Base-by-base conservation (phyloP, 1,140 invertebrate species). In the Drosophila funebris region DNA sequence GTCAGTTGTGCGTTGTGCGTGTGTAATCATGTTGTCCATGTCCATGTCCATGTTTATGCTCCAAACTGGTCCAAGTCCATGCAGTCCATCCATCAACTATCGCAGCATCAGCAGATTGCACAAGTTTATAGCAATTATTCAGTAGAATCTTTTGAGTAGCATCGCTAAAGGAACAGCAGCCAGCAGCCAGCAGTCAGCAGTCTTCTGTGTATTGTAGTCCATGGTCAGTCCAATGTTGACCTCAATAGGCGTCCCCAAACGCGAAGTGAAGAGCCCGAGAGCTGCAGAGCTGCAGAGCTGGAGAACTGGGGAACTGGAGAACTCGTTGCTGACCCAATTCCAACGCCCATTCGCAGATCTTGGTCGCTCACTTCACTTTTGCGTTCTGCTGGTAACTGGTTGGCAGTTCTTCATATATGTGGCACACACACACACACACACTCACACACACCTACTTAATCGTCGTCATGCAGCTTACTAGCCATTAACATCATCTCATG, bases 71-170 rank as follows among this genome's bases (percentile, higher is more conserved):
- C 33, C 56, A 60, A 33, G 53, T 62, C 48, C 60, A 72, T 6
- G 82, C 66, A 64, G 77, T 85, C 58, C 82, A 80, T 85, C 58
- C 82, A 81, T 85, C 82, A 80, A 58, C 54, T 39, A 39, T 63
- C 22, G 11, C 48, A 29, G n/a, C 20, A 11, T 50, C 64, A 63
- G 56, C 62, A 61, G 78, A 78, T 87, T 57, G 62, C n/a, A n/a
- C n/a, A n/a, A n/a, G n/a, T 85, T 85, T 80, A 81, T 87, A 77
- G 76, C 78, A 81, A 85, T 84, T 85, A 79, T 37, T 16, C 24
- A 43, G n/a, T 37, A 16, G 43, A 39, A 48, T 48, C 43, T 24
- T 27, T 56, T 22, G 46, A 29, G 31, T 22, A 39, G 33, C n/a
- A 11, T 22, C 31, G 52, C 67, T n/a, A 60, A 60, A n/a, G 44